Percentiles rank a stretch among this genome's conserved stretches.
phyloP scores from a whole-genome alignment of 2,113 vertebrate species.

The Elephantulus edwardii region DNA sequence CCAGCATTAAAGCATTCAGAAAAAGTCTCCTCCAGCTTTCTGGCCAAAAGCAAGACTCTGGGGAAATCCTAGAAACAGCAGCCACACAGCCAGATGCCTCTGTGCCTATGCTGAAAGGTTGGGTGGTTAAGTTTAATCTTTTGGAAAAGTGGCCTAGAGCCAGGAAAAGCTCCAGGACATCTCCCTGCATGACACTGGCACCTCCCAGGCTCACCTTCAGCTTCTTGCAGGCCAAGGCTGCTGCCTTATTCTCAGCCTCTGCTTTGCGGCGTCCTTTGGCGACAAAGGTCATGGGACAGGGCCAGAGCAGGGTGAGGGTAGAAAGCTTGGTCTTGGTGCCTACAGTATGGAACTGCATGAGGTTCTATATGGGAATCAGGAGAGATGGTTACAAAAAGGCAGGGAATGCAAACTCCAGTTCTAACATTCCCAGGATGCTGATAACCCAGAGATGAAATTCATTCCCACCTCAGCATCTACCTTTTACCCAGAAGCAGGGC shows the following conservation, averaged over 20 bases:
- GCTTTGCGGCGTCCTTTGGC: constrained; percentile 87
- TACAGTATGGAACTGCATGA: constrained; percentile 87
- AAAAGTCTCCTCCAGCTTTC: background rate
- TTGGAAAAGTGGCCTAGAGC: background rate
- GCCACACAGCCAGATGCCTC: background rate
- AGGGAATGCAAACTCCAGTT: background rate
- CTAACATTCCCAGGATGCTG: background rate
- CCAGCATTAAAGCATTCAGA: fast-evolving
- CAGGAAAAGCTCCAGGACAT: too few relatives aligned
- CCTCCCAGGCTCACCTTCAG: constrained; percentile 87
- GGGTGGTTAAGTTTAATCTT: background rate
- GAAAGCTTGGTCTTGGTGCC: constrained; percentile 91
- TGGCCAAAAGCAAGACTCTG: background rate
- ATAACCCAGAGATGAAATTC: background rate
- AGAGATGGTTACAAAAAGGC: background rate
- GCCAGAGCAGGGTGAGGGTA: constrained; percentile 91
- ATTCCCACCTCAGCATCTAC: background rate
- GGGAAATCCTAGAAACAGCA: background rate
- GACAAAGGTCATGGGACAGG: constrained; percentile 91
- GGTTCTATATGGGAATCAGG: constrained; percentile 82
- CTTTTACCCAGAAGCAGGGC: background rate
- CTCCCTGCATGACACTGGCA: background rate
- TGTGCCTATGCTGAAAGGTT: background rate
- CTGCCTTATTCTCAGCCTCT: constrained; percentile 90
- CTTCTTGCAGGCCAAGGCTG: constrained; percentile 93